Base-by-base conservation (phyloP, 53 echinoderm and acorn worm genomes). In the Temnopleurus reevesii region DNA sequence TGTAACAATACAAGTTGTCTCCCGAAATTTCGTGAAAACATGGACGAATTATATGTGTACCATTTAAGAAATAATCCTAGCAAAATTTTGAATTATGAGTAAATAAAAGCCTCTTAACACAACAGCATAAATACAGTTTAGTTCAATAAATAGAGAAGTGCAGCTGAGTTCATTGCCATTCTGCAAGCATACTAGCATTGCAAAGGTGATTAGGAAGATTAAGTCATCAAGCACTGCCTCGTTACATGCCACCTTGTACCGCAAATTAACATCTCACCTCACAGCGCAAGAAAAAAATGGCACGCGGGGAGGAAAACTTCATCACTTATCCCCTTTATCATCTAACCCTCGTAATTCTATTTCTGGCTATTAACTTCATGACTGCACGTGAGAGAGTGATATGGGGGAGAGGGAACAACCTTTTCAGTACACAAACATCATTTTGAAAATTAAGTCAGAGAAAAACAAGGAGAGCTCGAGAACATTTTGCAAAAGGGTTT, bases 261-360 rank as follows among this genome's bases (percentile, higher is more conserved):
- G 23, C 80, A 80, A 80, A 80, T 80, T 80, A 80, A 80, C 80
- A 47, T 80, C 51, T 41, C 19, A 38, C 71, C 71, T 71, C 71
- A n/a, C n/a, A 71, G 71, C 71, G 41, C 71, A 71, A 71, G 71
- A 71, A 38, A 71, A 71, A 71, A 23, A 36, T 8, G 3, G 36
- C 71, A 36, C 21, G 43, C n/a, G 49, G n/a, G 71, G 41, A 41
- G 31, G 30, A 60, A 71, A 41, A 43, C 38, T 71, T 41, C 41
- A 71, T 23, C 71, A 71, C 71, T 41, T 71, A 71, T 71, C 71
- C 9, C 19, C 36, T 36, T 38, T 23, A 71, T 71, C 43, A 71
- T 71, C 71, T 71, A 71, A 36, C 71, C 8, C 71, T 71, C 8
- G 18, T 71, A 38, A 71, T 43, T 71, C 38, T 71, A 8, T 71